Evolutionary conservation across 2,888 invertebrate genomes (phyloP).

Genomic region (Chrysolina haemoptera): DNA sequence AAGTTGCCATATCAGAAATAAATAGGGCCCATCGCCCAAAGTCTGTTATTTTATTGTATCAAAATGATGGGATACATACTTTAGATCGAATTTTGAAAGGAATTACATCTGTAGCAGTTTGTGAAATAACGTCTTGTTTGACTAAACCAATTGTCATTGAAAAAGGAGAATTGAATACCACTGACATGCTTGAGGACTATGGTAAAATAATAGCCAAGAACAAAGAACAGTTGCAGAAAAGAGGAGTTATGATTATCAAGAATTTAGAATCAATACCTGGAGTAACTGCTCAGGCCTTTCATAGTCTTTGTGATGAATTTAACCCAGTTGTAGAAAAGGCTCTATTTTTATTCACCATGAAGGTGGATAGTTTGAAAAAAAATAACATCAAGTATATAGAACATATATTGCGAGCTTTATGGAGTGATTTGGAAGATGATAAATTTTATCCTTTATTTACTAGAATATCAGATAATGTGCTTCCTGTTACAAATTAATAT

Average conservation of each 20-base stretch:
- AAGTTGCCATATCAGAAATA: slow-evolving; percentile 63
- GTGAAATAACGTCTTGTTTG: slow-evolving; percentile 50
- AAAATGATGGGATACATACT: slow-evolving; percentile 55
- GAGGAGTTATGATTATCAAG: slow-evolving; percentile 64
- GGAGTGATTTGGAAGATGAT: slow-evolving; percentile 67
- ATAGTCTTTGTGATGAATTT: slow-evolving; percentile 73
- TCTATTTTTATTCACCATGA: slow-evolving; percentile 69
- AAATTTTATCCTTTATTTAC: slow-evolving; percentile 69
- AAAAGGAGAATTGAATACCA: slow-evolving; percentile 59
- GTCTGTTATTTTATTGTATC: slow-evolving; percentile 68
- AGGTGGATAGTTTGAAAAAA: slow-evolving; percentile 56
- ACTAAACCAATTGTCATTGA: slow-evolving; percentile 56
- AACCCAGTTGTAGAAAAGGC: slow-evolving; percentile 69
- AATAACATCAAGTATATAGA: slow-evolving; percentile 62
- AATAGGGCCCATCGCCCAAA: slow-evolving; percentile 61
- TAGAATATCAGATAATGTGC: slow-evolving; percentile 66
- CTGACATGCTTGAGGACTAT: slow-evolving; percentile 60
- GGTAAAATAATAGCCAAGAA: slow-evolving; percentile 60
- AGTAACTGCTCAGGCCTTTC: slow-evolving; percentile 70
- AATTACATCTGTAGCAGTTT: slow-evolving; percentile 63
- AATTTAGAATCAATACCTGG: slow-evolving; percentile 66
- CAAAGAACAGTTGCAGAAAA: slow-evolving; percentile 55
- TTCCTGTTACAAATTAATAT: slow-evolving; percentile 54
- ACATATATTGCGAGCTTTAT: slow-evolving; percentile 62
- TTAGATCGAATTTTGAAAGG: slow-evolving; percentile 61